Base-by-base conservation (phyloP, 2,113 vertebrate genomes). In the Puffinus mauretanicus region DNA sequence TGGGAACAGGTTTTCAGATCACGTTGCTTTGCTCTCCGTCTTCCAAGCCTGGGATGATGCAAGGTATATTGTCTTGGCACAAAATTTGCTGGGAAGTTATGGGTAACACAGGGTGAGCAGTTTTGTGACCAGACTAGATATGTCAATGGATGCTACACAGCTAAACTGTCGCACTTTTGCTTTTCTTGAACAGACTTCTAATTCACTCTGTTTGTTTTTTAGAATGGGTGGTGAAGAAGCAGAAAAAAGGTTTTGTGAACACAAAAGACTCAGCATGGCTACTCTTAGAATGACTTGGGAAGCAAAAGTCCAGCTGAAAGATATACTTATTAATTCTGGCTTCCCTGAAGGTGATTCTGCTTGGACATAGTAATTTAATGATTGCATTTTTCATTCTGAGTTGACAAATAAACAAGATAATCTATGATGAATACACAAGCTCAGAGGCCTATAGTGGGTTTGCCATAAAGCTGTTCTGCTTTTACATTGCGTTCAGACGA, bases 271-370 rank as follows among this genome's bases (percentile, higher is more conserved):
- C 34, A 99, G 99, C 97, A 99, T 99, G 99, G 98, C 99, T 21
- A 99, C 99, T 12, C 98, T 99, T 60, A 98, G 99, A 97, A 99
- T 99, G 99, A 99, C 99, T 32, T 99, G 99, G 99, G 99, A 99
- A 97, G 99, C 99, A 62, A 99, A 99, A 97, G 99, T 99, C 65
- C 99, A 99, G 95, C 98, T 99, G 85, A 99, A 99, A 97, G 99
- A 99, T 7, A 99, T 99, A 94, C 97, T 99, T 47, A 97, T 98
- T 69, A 99, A 98, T 95, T 96, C 98, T 57, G 99, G 99, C 49
- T 99, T 99, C 92, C 99, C 99, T 84, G 99, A 99, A 99, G 99
- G 99, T 99, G 90, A 95, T 67, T 79, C 20, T 67, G 9, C 62
- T 47, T 30, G 36, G 69, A 34, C 22, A 25, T 36, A 60, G 17